Evolutionary conservation across 2,113 vertebrate species (phyloP), one percentile per base, ranked within the genome.

Genomic region (Neogale vison): DNA sequence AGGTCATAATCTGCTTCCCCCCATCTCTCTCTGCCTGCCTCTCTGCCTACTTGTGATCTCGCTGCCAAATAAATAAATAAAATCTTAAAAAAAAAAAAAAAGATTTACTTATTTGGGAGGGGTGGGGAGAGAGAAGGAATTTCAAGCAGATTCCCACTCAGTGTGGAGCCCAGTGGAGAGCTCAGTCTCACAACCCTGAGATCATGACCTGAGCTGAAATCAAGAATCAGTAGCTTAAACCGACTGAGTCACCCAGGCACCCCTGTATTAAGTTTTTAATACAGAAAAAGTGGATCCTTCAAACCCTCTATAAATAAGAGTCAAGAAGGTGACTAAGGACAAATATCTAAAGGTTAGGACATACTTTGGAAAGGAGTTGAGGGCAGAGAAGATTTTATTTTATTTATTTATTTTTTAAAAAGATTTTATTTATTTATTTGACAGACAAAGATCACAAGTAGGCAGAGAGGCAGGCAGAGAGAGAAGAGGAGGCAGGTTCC

Each of bases 191-290:
- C 18, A 69, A 69, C 8, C 4, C 67, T 69, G 67, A 69, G 67
- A 69, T 69, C 67, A 36, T 69, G 34, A 69, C n/a, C 67, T 69
- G 67, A 69, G 67, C 67, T 69, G 67, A 36, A 69, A 69, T 69
- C 67, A 69, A 69, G 67, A 69, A 36, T 69, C 17, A 20, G 7
- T 36, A 8, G 8, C 67, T 36, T 69, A 21, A 36, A 69, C 17
- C 7, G 1, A n/a, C 34, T 69, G 67, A 69, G n/a, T 20, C 34
- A 69, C 34, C 34, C 17, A 69, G 34, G 34, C 3, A 18, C 34
- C 7, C 67, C 67, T n/a, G 65, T 80, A 15, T 88, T 26, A 93
- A 79, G 87, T 88, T 95, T 39, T 90, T 92, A 81, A 82, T 36
- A 88, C 12, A 88, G 87, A 93, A 55, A 12, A 90, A 89, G 20